phyloP scores from a whole-genome alignment of 2,113 vertebrate species.

The Toxostoma redivivum region DNA sequence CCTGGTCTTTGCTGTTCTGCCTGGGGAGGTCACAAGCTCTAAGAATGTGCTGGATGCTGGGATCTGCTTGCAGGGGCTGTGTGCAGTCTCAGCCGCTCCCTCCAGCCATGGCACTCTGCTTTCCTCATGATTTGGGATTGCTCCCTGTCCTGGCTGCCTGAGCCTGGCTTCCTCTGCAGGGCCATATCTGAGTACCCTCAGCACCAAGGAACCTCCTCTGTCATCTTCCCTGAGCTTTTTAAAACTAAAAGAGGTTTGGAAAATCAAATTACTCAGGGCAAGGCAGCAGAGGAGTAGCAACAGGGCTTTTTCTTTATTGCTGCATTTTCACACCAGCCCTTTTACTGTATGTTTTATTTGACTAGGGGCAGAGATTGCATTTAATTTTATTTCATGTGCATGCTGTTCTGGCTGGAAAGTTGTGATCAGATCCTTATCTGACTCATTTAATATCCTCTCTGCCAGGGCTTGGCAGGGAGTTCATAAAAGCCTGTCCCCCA shows the following conservation, averaged over 20 bases:
- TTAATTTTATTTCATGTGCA: slow-evolving; percentile 20
- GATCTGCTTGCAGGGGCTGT: accelerated
- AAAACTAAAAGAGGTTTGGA: background rate
- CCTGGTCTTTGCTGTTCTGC: background rate
- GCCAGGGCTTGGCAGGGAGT: slow-evolving; percentile 23
- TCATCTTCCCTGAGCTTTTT: background rate
- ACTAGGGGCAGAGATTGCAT: background rate
- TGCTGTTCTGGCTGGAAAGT: slow-evolving; percentile 19
- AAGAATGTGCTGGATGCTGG: background rate
- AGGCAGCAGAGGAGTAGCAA: background rate
- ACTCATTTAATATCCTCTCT: slow-evolving; percentile 23
- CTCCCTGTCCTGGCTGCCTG: background rate
- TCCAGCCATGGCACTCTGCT: background rate
- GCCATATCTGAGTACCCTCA: accelerated
- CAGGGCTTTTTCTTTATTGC: background rate
- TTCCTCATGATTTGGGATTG: accelerated
- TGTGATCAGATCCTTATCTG: slow-evolving; percentile 45
- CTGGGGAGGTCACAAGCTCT: background rate
- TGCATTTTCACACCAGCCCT: background rate
- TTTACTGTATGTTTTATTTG: slow-evolving; percentile 7
- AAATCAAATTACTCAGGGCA: background rate
- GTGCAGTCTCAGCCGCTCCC: background rate
- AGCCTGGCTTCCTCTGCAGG: background rate
- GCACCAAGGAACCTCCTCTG: background rate
- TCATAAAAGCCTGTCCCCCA: background rate